These are phyloP conservation scores for Sebastes variabilis DNA, from an alignment of 2,797 vertebrate species.

Conservation along the genomic window DNA sequence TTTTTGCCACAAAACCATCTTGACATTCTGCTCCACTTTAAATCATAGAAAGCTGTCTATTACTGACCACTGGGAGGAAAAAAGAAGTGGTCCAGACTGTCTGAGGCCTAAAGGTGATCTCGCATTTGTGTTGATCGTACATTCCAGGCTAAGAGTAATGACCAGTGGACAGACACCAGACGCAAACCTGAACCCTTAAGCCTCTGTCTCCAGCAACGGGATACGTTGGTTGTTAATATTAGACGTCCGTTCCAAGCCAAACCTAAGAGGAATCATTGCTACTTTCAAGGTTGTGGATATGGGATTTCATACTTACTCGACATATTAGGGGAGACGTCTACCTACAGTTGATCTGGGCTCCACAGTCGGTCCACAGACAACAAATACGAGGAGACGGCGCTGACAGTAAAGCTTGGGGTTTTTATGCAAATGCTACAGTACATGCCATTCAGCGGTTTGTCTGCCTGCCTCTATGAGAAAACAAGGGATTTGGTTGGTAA, in stretches of 20 bases:
- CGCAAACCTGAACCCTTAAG: conserved; percentile 63
- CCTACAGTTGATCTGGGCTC: conserved; percentile 38
- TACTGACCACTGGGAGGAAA: conserved; percentile 50
- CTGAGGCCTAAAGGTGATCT: conserved; percentile 68
- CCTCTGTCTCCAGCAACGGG: conserved; percentile 59
- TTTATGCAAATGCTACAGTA: conserved; percentile 21
- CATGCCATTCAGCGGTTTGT: conserved; percentile 46
- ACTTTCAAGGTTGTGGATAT: conserved; percentile 63
- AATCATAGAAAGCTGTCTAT: conserved; percentile 45
- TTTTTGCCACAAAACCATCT: conserved; percentile 29
- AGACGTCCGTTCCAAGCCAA: conserved; percentile 56
- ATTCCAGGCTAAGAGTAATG: conserved; percentile 63
- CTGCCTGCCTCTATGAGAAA: conserved; percentile 26
- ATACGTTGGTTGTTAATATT: conserved; percentile 58
- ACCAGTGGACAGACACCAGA: conserved; percentile 60
- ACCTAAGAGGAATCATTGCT: conserved; percentile 44
- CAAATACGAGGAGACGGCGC: conserved; percentile 29
- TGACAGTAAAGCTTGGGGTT: conserved; percentile 24
- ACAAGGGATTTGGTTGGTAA: conserved; percentile 56
- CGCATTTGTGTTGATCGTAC: conserved; percentile 49
- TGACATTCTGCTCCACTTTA: conserved; percentile 38
- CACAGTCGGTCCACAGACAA: conserved; percentile 18
- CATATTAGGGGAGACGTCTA: conserved; percentile 46
- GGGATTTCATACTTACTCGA: conserved; percentile 47
- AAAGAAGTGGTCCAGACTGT: conserved; percentile 47